These are phyloP conservation scores for Ptilodon capucinus DNA, from an alignment of 2,888 invertebrate genomes.

Conservation along the genomic window DNA sequence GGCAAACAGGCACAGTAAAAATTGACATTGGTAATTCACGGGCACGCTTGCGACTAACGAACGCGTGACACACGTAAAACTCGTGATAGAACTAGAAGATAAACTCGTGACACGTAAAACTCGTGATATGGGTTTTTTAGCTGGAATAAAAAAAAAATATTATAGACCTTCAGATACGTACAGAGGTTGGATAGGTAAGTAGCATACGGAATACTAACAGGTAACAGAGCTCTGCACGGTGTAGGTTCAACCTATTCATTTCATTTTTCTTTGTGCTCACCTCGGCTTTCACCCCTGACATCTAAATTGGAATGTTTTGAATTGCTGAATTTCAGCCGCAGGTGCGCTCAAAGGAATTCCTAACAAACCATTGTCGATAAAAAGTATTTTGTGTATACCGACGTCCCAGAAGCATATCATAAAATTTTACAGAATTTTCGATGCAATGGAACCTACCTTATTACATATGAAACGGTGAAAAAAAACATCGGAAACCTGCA, in stretches of 20 bases:
- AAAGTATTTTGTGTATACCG: conserved; percentile 8
- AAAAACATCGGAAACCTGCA: too few species aligned
- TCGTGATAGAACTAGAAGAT: too few species aligned
- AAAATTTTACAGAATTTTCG: background rate
- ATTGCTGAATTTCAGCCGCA: conserved; percentile 53
- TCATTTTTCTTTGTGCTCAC: conserved; percentile 45
- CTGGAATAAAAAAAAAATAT: too few species aligned
- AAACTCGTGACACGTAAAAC: too few species aligned
- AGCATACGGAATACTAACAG: conserved; percentile 15
- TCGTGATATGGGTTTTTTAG: too few species aligned
- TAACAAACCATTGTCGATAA: conserved; percentile 50
- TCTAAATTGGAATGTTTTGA: conserved; percentile 60
- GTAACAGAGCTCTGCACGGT: background rate
- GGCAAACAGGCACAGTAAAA: too few species aligned
- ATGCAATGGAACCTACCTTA: too few species aligned
- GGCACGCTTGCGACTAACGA: too few species aligned
- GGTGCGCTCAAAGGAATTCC: conserved; percentile 53
- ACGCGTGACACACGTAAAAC: too few species aligned
- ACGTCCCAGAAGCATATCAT: background rate
- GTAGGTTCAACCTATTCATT: conserved; percentile 35
- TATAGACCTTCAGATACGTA: too few species aligned
- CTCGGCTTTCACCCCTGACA: conserved; percentile 28
- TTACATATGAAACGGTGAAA: too few species aligned
- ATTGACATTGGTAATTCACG: too few species aligned
- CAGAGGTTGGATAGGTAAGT: background rate